Base-by-base conservation (phyloP, 2,113 vertebrate species). In the Cromileptes altivelis region DNA sequence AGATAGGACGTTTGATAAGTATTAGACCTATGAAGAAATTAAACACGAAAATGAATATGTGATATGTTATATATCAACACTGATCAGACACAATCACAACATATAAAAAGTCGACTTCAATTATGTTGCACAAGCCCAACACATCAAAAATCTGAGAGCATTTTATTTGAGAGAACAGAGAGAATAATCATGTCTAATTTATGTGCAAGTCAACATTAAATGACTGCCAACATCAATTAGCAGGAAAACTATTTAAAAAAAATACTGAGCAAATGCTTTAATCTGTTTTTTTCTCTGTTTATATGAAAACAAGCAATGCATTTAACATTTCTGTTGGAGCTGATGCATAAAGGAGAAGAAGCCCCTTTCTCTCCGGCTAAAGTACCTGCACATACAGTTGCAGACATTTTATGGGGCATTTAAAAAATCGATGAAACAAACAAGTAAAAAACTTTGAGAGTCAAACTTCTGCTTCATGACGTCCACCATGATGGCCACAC, bases 191-290 rank as follows among this genome's bases (percentile, higher is more conserved):
- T 6, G 25, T 72, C 23, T 56, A 47, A 80, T 65, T 53, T 60
- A 67, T 37, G 23, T 79, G 61, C 70, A 67, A 23, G 18, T 40
- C 70, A 58, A 73, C 71, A 74, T 63, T 60, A 80, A 79, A 70
- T 27, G 49, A 68, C 55, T 21, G 9, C 18, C 6, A 55, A 47
- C 50, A 55, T 53, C n/a, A 70, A 8, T 53, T 30, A 60, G 23
- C 27, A 8, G 8, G 17, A 8, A 72, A 78, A 40, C 14, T 42
- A 19, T 27, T 5, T 7, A 1, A 6, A 37, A 7, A 68, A 67
- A 67, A 13, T n/a, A 27, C 30, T 52, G 45, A 30, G 30, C 19
- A 42, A 4, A 21, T 27, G 15, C 49, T 62, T 62, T 49, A 45
- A 55, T 33, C 8, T 30, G 13, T 12, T 45, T 45, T 11, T 42